phyloP scores from a whole-genome alignment of 2,797 vertebrate species.

The Saxicola maurus region DNA sequence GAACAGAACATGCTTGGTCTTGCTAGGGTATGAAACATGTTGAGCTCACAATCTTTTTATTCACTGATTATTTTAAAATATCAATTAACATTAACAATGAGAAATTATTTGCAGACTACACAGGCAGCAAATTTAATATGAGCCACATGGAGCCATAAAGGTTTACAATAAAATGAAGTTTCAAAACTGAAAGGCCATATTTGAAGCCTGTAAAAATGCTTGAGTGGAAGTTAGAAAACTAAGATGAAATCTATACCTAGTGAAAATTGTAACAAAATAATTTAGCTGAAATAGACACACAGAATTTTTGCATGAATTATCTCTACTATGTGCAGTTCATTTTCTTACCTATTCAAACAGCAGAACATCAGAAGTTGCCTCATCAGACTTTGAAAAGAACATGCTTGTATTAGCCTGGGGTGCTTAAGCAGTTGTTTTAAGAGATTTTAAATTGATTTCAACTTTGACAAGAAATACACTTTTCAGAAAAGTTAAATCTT shows the following conservation, averaged over 20 bases:
- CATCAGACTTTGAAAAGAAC: not conserved
- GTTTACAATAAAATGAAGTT: not conserved
- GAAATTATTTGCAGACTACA: not conserved
- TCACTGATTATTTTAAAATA: not conserved
- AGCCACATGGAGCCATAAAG: not conserved
- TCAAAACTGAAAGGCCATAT: not conserved
- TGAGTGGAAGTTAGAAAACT: not conserved
- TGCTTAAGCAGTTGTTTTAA: not conserved
- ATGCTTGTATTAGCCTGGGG: not conserved
- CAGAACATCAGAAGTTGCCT: not conserved
- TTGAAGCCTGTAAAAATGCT: not conserved
- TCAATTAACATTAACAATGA: not conserved
- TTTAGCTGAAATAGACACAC: not conserved
- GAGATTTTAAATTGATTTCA: not conserved
- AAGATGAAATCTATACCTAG: not conserved
- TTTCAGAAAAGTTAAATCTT: not conserved
- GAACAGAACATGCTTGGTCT: not conserved
- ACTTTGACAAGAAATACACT: not conserved
- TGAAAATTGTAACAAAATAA: not conserved
- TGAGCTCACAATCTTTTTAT: not conserved
- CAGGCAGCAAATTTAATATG: not conserved
- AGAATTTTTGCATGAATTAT: not conserved
- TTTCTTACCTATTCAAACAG: not conserved
- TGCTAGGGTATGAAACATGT: not conserved
- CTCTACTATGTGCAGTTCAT: not conserved